Evolutionary conservation across 1,140 invertebrate genomes (phyloP), one percentile per base, ranked within the genome.

Genomic region (Olivierus martensii): DNA sequence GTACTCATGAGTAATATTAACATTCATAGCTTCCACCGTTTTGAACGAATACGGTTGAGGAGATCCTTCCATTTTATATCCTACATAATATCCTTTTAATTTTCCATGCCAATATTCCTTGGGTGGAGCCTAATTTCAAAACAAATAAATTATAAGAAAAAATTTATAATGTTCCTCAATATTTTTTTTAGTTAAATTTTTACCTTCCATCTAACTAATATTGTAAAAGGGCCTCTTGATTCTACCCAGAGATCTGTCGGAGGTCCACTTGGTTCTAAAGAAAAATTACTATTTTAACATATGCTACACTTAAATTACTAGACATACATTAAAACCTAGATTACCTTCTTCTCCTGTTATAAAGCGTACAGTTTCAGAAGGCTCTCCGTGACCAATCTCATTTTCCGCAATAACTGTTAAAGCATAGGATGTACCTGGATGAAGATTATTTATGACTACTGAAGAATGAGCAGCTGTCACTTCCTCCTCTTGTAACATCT

Each of bases 341-440:
- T 21, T 39, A 53, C 52, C 84, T 80, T 96, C 91, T 73, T 96
- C 92, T 21, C 87, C 86, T 22, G 91, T 95, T 45, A 88, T 87
- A 55, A 94, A 91, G 0, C 84, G 87, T 0, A 95, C 85, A 10
- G 84, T 85, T 61, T 91, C 84, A 1, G 90, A 94, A 0, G 91
- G 87, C 63, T 88, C 82, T 3, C 89, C 90, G 1, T 80, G 79
- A 28, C 93, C 92, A 56, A 97, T 83, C 70, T 89, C 86, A 66
- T 97, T 97, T 71, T 93, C 87, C 54, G 90, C 93, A 10, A 92
- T 82, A 57, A 96, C 87, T 49, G 91, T 75, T 52, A 95, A 78
- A 61, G 93, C 84, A 65, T 96, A 97, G 1, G 86, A 85, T 0
- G 86, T 91, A 3, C 91, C 87, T 12, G 93, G 91, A 63, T 83